These are phyloP conservation scores for Recurvirostra avosetta DNA, from an alignment of 2,113 vertebrate genomes.

Conservation along the genomic window DNA sequence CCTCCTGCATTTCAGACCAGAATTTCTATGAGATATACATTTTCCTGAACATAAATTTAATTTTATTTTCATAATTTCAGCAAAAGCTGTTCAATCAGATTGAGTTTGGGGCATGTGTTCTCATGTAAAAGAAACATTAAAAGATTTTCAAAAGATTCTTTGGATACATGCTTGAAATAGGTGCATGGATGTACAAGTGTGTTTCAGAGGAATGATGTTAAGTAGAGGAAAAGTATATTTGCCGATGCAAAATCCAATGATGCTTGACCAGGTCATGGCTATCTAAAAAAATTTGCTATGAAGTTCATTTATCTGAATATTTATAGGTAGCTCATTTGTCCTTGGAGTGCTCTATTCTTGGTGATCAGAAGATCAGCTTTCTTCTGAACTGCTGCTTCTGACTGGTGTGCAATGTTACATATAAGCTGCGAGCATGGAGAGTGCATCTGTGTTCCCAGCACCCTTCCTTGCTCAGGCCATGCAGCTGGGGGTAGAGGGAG, in stretches of 20 bases:
- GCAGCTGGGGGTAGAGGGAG: background rate
- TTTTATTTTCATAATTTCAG: background rate
- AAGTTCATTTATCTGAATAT: background rate
- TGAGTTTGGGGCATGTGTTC: background rate
- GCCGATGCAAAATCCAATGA: background rate
- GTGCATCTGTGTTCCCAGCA: background rate
- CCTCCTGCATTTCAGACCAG: background rate
- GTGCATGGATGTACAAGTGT: background rate
- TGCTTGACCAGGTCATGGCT: background rate
- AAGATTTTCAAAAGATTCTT: background rate
- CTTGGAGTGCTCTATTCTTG: background rate
- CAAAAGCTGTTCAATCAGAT: background rate
- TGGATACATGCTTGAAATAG: fast-evolving
- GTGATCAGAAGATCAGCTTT: background rate
- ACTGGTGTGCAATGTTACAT: background rate
- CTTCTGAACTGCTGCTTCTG: background rate
- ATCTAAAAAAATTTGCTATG: background rate
- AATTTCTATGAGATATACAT: background rate
- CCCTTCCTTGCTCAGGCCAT: background rate
- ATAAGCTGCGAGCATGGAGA: background rate
- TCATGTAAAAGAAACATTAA: background rate
- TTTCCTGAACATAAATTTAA: background rate
- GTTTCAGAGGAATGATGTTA: background rate
- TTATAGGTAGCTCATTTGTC: background rate
- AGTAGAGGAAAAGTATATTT: background rate